Conservation (phyloP, 2,888 invertebrate genomes). For the Operophtera brumata region DNA sequence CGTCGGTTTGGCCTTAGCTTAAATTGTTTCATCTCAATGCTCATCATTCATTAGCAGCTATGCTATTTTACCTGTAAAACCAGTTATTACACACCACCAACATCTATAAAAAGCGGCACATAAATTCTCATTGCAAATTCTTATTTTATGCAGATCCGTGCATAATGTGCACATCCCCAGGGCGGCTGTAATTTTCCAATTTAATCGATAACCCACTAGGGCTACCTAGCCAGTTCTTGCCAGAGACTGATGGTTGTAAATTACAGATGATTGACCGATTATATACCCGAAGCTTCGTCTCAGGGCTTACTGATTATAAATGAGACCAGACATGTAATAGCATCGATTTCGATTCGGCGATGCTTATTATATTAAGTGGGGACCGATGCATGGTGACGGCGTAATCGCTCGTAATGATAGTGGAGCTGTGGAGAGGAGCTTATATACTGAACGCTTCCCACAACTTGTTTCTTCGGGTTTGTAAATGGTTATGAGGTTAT, state of each 20-base stretch:
- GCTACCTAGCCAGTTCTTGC: conserved; percentile 53
- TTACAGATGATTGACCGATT: conserved; percentile 79
- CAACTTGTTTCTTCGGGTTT: conserved; percentile 34
- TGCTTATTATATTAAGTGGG: conserved; percentile 79
- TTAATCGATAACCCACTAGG: conserved; percentile 68
- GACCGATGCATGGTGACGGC: conserved; percentile 74
- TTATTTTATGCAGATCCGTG: conserved; percentile 27
- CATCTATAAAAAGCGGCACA: not conserved
- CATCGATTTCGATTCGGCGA: conserved; percentile 77
- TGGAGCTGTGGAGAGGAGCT: conserved; percentile 34
- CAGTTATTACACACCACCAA: not conserved
- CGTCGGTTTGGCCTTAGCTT: no score
- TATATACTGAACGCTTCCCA: conserved; percentile 42
- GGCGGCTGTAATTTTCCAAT: conserved; percentile 66
- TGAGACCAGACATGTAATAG: conserved; percentile 74
- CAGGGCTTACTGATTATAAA: conserved; percentile 62
- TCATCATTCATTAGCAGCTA: not conserved
- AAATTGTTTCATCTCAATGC: not conserved
- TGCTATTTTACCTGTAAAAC: not conserved
- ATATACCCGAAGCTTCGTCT: conserved; percentile 57
- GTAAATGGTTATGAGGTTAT: conserved; percentile 50
- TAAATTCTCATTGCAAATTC: conserved; percentile 2
- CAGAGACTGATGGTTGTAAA: conserved; percentile 78
- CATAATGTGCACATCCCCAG: conserved; percentile 31
- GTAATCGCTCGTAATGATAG: conserved; percentile 75